A percentile compares a stretch with the other conserved stretches of the same genome.
Evolutionary conservation across 2,888 invertebrate genomes (phyloP).

Genomic region (Plebejus melissa): DNA sequence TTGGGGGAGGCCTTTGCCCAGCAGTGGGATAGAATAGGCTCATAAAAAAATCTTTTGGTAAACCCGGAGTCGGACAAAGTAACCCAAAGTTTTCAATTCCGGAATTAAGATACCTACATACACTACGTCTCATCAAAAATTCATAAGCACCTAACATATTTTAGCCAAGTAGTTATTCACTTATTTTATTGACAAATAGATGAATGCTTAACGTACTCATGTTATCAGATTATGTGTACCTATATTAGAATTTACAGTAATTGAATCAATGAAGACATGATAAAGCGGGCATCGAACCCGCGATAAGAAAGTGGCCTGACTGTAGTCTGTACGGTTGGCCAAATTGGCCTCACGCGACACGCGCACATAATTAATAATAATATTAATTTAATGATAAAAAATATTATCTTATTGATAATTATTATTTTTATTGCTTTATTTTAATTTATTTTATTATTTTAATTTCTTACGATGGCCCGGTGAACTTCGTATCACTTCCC

Average conservation of each 20-base stretch:
- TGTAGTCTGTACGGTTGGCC: constrained; percentile 34
- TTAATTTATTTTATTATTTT: too few species aligned
- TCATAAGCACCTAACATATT: too few species aligned
- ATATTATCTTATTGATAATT: not conserved
- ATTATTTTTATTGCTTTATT: not conserved
- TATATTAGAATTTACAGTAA: constrained; percentile 45
- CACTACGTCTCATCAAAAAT: too few species aligned
- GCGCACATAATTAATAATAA: not conserved
- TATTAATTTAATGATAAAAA: not conserved
- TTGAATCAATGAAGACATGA: constrained; percentile 58
- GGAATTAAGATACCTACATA: too few species aligned
- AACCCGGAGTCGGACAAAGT: too few species aligned
- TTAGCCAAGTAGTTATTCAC: not conserved
- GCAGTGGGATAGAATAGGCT: too few species aligned
- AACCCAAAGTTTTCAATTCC: too few species aligned
- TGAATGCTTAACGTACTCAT: not conserved
- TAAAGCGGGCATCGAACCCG: constrained; percentile 62
- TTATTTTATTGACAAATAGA: not conserved
- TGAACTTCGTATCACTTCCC: too few species aligned
- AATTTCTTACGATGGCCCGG: too few species aligned
- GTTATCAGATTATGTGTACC: constrained; percentile 34
- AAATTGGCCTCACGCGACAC: constrained; percentile 33
- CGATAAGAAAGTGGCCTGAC: constrained; percentile 35
- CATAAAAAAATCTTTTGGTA: too few species aligned
- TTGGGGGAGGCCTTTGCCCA: too few species aligned